Conservation (phyloP, 2,113 vertebrate genomes). For the Leucoraja erinaceus region DNA sequence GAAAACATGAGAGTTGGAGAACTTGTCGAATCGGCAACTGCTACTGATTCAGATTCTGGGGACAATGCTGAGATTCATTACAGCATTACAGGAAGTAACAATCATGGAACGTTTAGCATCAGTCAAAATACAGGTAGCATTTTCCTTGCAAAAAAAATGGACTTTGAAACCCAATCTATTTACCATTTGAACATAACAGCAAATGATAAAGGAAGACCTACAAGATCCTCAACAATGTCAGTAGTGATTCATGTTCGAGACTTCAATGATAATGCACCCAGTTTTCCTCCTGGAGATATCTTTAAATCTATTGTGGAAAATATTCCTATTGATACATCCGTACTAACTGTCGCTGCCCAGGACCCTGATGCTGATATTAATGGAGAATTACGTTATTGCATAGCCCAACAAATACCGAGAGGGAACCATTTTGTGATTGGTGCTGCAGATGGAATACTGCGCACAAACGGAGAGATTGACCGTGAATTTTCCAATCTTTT, state of each 20-base stretch:
- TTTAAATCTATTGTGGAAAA: slow-evolving; percentile 93
- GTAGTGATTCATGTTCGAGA: slow-evolving; percentile 86
- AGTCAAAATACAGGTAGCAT: slow-evolving; percentile 92
- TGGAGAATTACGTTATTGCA: slow-evolving; percentile 76
- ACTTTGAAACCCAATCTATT: slow-evolving; percentile 86
- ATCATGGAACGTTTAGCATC: slow-evolving; percentile 90
- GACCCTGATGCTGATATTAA: slow-evolving; percentile 95
- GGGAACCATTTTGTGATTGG: slow-evolving; percentile 84
- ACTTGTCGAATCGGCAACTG: slow-evolving; percentile 85
- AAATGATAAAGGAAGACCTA: slow-evolving; percentile 80
- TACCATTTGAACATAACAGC: slow-evolving; percentile 91
- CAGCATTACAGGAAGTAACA: slow-evolving; percentile 81
- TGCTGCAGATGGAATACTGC: slow-evolving; percentile 69
- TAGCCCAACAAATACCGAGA: slow-evolving; percentile 82
- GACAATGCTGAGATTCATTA: slow-evolving; percentile 89
- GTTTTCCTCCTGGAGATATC: slow-evolving; percentile 84
- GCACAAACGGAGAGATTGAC: slow-evolving; percentile 79
- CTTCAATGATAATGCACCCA: slow-evolving; percentile 90
- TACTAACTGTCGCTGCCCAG: slow-evolving; percentile 76
- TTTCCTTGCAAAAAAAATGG: slow-evolving; percentile 84
- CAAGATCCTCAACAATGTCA: slow-evolving; percentile 79
- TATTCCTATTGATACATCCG: slow-evolving; percentile 75
- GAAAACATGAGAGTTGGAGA: slow-evolving; percentile 95
- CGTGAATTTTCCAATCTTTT: slow-evolving; percentile 90
- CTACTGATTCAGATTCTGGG: slow-evolving; percentile 82